Evolutionary conservation across 2,113 vertebrate species (phyloP), one percentile per base, ranked within the genome.

Genomic region (Leucosticte australis): DNA sequence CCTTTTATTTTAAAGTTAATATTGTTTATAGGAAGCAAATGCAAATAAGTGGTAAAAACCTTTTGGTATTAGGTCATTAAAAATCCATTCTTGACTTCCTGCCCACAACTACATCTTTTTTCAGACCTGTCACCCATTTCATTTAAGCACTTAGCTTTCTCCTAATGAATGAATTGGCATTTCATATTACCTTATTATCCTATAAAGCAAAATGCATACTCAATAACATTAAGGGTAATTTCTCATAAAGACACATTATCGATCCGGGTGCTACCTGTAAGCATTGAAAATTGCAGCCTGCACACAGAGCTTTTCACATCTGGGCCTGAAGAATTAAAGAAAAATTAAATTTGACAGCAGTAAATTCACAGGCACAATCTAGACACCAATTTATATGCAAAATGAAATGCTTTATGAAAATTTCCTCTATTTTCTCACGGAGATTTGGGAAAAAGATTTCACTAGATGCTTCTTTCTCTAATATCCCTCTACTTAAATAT

Each of bases 271-370:
- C 97, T 98, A 99, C 99, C 98, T 99, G 98, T 98, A 99, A 98
- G 97, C 97, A 98, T 98, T 98, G 98, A 98, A 99, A 99, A 98
- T 98, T 98, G 98, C 98, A 98, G 98, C 98, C 98, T 98, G 98
- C 98, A 98, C 98, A 98, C 98, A 97, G 96, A 97, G 98, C 98
- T 98, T 98, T 98, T 98, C 98, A 98, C 98, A 98, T 98, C 98
- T 97, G 94, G 97, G 97, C 97, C 98, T 99, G 99, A 99, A 99
- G 99, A 99, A 99, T 99, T 99, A 99, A 99, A 99, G 98, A 98
- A 98, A 99, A 99, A 99, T 99, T 99, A 99, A 98, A 99, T 99
- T 99, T 99, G 99, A 99, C 99, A 99, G 99, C 98, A 98, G 98
- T 98, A 99, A 99, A 99, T 99, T 99, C 98, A 98, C 97, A 97